These are phyloP conservation scores for Corythoichthys haematopterus DNA, from an alignment of 2,113 vertebrate genomes.

Conservation along the genomic window DNA sequence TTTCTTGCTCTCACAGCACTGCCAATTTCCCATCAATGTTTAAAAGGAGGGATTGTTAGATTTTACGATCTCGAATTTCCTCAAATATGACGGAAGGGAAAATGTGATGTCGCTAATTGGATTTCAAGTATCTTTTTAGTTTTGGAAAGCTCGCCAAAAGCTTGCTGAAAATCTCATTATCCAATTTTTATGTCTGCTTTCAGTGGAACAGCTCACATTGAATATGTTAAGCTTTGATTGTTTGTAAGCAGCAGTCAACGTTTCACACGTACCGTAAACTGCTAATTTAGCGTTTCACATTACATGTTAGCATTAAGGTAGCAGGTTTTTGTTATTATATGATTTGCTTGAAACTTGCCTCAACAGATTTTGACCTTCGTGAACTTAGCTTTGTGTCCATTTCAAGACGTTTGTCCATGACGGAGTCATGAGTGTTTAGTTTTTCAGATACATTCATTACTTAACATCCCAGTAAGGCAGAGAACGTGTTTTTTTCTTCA, in stretches of 20 bases:
- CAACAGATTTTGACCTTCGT: slow-evolving; percentile 21
- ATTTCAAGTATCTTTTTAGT: too few species aligned
- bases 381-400: slow-evolving; percentile 7
- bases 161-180: too few species aligned
- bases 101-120: too few species aligned
- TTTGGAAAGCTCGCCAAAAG: too few species aligned
- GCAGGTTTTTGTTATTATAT: slow-evolving; percentile 9
- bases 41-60: too few species aligned
- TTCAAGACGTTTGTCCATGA: slow-evolving; percentile 10
- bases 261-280: not conserved
- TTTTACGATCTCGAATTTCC: too few species aligned
- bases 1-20: too few species aligned
- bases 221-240: too few species aligned
- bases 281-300: not conserved
- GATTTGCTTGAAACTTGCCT: slow-evolving; percentile 26
- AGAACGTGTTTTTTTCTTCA: slow-evolving; percentile 21
- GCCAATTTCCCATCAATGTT: too few species aligned
- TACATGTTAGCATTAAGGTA: not conserved
- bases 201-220: too few species aligned
- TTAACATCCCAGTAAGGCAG: slow-evolving; percentile 83
- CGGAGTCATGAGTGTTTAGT: slow-evolving; percentile 58
- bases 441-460: slow-evolving; percentile 85
- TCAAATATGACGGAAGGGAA: too few species aligned
- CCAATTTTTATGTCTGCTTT: too few species aligned
- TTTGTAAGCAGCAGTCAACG: not conserved